These are phyloP conservation scores for Zosterops pallidus DNA, from an alignment of 2,113 vertebrate genomes.

Conservation along the genomic window DNA sequence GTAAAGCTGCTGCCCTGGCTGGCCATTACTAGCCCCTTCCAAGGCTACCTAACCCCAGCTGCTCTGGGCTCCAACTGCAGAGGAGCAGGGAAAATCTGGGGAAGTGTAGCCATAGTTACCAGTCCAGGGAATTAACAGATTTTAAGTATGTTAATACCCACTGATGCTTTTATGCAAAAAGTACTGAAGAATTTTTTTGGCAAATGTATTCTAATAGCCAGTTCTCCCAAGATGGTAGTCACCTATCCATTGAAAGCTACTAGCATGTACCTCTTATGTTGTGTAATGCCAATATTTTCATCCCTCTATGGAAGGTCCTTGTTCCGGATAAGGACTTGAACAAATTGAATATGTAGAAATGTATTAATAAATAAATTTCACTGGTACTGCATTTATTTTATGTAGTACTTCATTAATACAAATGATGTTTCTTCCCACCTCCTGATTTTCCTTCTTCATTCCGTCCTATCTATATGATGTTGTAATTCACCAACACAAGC, in stretches of 20 bases:
- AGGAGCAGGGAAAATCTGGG: background rate
- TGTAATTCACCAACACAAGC: background rate
- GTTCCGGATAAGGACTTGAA: background rate
- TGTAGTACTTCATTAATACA: background rate
- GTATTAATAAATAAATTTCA: conserved; percentile 22
- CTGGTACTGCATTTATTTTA: conserved; percentile 1
- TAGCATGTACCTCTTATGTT: background rate
- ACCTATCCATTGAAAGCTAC: background rate
- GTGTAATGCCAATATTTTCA: background rate
- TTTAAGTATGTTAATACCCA: conserved; percentile 9
- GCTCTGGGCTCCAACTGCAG: background rate
- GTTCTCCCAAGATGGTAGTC: background rate
- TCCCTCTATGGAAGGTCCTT: background rate
- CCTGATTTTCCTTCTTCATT: background rate
- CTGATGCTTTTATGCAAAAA: background rate
- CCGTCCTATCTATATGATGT: background rate
- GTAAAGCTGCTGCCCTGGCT: background rate
- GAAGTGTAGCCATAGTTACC: conserved; percentile 31
- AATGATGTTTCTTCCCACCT: background rate
- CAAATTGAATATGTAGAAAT: background rate
- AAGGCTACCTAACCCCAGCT: background rate
- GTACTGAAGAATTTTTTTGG: background rate
- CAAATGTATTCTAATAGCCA: background rate
- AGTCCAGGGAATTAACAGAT: background rate
- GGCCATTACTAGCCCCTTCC: background rate